phyloP scores from a whole-genome alignment of 2,888 invertebrate species.

The Parnassius glacialis region DNA sequence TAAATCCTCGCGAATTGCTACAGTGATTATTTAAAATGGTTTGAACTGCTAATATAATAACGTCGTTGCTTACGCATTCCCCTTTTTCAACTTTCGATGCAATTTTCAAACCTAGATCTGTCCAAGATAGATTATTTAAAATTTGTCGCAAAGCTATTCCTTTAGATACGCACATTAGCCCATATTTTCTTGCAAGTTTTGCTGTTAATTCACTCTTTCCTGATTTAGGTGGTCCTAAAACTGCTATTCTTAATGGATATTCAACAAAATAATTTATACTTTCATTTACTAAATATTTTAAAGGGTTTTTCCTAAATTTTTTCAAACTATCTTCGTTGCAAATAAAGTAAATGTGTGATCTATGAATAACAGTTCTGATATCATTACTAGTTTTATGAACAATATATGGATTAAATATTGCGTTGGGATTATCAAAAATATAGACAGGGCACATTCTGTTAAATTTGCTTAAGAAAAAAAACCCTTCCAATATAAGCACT shows the following conservation, averaged over 20 bases:
- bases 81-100: constrained; percentile 61
- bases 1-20: constrained; percentile 76
- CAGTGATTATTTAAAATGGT: constrained; percentile 70
- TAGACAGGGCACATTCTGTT: constrained; percentile 84
- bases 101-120: constrained; percentile 69
- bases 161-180: constrained; percentile 76
- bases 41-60: constrained; percentile 76
- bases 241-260: constrained; percentile 75
- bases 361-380: constrained; percentile 80
- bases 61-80: constrained; percentile 59
- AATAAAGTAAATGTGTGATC: constrained; percentile 82
- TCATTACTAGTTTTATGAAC: constrained; percentile 58
- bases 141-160: constrained; percentile 77
- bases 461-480: constrained; percentile 83
- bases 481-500: constrained; percentile 77
- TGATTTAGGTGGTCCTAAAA: constrained; percentile 83
- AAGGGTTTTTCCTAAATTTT: constrained; percentile 78
- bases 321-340: constrained; percentile 64
- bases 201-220: constrained; percentile 81
- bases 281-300: constrained; percentile 73
- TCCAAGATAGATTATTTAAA: constrained; percentile 72
- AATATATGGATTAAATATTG: constrained; percentile 73
- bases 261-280: constrained; percentile 65
- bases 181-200: constrained; percentile 76
- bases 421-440: constrained; percentile 68